phyloP scores from a whole-genome alignment of 2,888 invertebrate species.

The Agrochola lychnidis region DNA sequence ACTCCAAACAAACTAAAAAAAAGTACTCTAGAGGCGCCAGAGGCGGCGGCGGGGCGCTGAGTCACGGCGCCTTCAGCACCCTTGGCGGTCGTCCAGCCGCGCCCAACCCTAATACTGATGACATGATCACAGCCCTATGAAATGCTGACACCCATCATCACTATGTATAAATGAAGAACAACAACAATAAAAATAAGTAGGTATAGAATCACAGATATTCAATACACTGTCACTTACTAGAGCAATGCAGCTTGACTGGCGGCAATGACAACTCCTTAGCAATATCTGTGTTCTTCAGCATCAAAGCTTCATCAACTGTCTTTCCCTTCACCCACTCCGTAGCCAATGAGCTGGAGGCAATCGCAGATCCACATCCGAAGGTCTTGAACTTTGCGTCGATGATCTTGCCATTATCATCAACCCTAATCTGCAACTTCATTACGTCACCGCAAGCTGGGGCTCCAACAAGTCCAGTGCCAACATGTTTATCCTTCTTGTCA shows the following conservation, averaged over 20 bases:
- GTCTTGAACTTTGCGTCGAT: constrained; percentile 99
- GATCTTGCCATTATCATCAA: constrained; percentile 99
- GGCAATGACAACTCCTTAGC: constrained; percentile 99
- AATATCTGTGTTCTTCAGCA: constrained; percentile 98
- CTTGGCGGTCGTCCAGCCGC: no score
- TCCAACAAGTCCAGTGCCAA: constrained; percentile 99
- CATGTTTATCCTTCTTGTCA: constrained; percentile 97
- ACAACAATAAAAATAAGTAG: no score
- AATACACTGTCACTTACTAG: constrained; percentile 92
- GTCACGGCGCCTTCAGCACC: no score
- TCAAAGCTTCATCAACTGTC: constrained; percentile 97
- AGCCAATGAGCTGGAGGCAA: constrained; percentile 98
- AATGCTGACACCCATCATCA: not conserved
- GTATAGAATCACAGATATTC: not conserved
- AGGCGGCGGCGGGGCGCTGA: no score
- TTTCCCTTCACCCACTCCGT: constrained; percentile 99
- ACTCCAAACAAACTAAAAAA: no score
- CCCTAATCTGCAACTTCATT: constrained; percentile 99
- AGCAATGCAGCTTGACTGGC: constrained; percentile 99
- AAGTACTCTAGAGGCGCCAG: no score
- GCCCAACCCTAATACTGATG: no score
- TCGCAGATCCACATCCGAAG: constrained; percentile 99
- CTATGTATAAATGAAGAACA: not conserved
- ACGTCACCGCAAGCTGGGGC: constrained; percentile 99
- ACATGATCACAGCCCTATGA: not conserved